Base-by-base conservation (phyloP, 2,888 invertebrate species). In the Tromatobia lineatoria region DNA sequence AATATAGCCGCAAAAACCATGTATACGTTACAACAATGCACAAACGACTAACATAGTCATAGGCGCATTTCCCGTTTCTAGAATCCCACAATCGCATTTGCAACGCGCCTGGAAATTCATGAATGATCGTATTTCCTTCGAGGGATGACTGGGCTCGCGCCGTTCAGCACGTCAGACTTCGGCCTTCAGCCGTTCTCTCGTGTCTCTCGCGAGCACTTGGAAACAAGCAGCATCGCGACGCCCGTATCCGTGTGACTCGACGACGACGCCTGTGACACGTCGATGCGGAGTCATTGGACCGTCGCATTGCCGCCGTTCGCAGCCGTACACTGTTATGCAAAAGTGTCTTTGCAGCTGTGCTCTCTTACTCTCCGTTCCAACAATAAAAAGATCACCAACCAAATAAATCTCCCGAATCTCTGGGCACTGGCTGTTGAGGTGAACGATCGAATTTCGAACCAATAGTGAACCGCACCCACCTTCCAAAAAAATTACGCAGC, bases 391-490 rank as follows among this genome's bases (percentile, higher is more conserved):
- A 38, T 2, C 10, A 0, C 11, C 4, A 25, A n/a, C 23, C 13
- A 45, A 61, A 29, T 38, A 8, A 52, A 15, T 20, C 50, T 34
- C 23, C 29, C 13, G 11, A 59, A 15, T 29, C 29, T 1, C 59
- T 15, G n/a, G 59, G 34, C 4, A 59, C 57, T 54, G 54, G 38
- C 7, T 15, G 42, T 20, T 18, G 45, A 10, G 20, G 47, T 45
- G 47, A 57, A 50, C 18, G n/a, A n/a, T 6, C 34, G 25, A 13
- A 23, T 57, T 77, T 77, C 29, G 47, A 23, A 69, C 57, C 50
- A n/a, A 11, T 59, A 70, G 57, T 13, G 52, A 42, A 75, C 83
- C 83, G 75, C 83, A 73, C 83, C 83, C 83, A 83, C 57, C 38
- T 69, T 47, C 11, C 11, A 45, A 42, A 57, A 57, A 13, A 66